phyloP scores from a whole-genome alignment of 2,888 invertebrate genomes.

The Gasteruption jaculator region DNA sequence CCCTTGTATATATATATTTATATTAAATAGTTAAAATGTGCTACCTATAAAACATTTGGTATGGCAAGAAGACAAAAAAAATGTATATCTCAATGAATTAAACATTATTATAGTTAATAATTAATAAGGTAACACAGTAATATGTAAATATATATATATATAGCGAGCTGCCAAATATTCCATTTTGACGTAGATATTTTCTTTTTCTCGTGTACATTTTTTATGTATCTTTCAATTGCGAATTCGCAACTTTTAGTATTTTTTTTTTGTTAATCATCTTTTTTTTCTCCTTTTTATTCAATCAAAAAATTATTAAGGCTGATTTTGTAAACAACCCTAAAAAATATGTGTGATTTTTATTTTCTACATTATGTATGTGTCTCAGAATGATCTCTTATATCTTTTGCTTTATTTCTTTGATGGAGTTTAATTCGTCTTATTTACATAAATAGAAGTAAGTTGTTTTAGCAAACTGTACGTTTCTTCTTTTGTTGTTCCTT shows the following conservation, averaged over 20 bases:
- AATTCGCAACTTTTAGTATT: no score
- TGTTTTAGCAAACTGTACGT: slow-evolving; percentile 43
- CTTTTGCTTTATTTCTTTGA: slow-evolving; percentile 23
- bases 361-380: slow-evolving; percentile 48
- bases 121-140: slow-evolving; percentile 33
- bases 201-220: slow-evolving; percentile 29
- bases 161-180: slow-evolving; percentile 37
- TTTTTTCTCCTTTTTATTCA: slow-evolving; percentile 33
- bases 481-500: slow-evolving; percentile 27
- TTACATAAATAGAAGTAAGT: slow-evolving; percentile 44
- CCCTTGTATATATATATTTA: slow-evolving; percentile 18
- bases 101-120: slow-evolving; percentile 30
- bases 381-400: no score
- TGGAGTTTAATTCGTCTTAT: slow-evolving; percentile 29
- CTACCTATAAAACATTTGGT: slow-evolving; percentile 46
- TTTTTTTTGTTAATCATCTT: no score
- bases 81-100: slow-evolving; percentile 26
- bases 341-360: slow-evolving; percentile 52
- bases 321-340: slow-evolving; percentile 53
- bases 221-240: slow-evolving; percentile 31
- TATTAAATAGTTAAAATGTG: slow-evolving; percentile 27
- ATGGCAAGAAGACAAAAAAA: slow-evolving; percentile 39
- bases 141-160: no score
- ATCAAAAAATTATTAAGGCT: slow-evolving; percentile 50
- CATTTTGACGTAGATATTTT: no score